Percentiles rank a stretch among this genome's conserved stretches.
Conservation (phyloP, 1,140 invertebrate genomes). For the Planococcus citri region DNA sequence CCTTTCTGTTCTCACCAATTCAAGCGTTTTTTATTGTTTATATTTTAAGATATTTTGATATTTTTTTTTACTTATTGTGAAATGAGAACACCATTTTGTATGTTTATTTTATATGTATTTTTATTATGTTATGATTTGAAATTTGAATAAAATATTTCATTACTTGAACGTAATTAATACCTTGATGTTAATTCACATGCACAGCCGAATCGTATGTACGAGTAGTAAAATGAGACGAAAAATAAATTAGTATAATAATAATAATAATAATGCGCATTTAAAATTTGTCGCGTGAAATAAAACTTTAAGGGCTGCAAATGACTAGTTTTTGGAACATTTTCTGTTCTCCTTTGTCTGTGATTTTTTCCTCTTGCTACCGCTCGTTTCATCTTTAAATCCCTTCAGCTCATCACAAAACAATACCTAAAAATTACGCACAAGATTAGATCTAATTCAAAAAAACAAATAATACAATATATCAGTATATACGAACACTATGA, state of each 20-base stretch:
- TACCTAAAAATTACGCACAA: constrained; percentile 40
- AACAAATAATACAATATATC: neutral
- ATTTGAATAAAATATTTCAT: neutral
- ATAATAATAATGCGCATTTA: too few species aligned
- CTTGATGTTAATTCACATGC: too few species aligned
- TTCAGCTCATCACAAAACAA: constrained; percentile 62
- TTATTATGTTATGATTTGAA: neutral
- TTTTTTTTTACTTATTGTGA: neutral
- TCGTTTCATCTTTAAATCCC: constrained; percentile 42
- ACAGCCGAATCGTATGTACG: too few species aligned
- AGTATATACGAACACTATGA: constrained; percentile 56
- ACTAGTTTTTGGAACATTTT: neutral
- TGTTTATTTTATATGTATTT: too few species aligned
- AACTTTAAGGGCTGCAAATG: too few species aligned
- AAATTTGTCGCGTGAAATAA: too few species aligned
- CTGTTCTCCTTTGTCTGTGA: constrained; percentile 17
- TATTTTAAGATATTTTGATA: neutral
- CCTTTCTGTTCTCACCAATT: too few species aligned
- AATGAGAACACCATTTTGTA: too few species aligned
- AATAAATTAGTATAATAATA: too few species aligned
- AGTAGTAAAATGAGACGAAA: too few species aligned
- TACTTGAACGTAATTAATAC: too few species aligned
- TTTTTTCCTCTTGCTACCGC: neutral
- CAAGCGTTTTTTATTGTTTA: neutral
- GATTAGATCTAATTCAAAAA: neutral